Conservation (phyloP, 2,113 vertebrate genomes). For the Caranx melampygus region DNA sequence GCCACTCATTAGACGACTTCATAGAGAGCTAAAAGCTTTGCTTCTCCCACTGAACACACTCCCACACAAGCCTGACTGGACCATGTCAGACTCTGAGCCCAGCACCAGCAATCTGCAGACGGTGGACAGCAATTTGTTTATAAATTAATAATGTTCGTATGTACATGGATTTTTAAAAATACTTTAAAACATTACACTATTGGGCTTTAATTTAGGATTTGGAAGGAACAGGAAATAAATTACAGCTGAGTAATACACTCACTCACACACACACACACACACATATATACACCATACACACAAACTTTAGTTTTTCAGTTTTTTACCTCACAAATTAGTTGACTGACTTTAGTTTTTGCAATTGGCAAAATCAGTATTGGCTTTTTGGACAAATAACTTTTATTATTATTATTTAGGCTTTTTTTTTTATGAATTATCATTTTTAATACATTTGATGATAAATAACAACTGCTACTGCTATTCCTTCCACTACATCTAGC, state of each 20-base stretch:
- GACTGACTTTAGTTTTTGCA: neutral
- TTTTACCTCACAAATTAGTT: neutral
- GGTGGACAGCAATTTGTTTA: neutral
- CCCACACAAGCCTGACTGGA: slow-evolving; percentile 47
- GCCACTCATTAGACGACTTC: slow-evolving; percentile 75
- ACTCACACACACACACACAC: neutral
- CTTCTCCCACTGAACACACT: slow-evolving; percentile 45
- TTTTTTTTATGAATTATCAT: neutral
- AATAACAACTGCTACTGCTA: neutral
- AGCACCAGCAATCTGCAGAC: neutral
- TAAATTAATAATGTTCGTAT: neutral
- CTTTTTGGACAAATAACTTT: neutral
- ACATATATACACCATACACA: neutral
- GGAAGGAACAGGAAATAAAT: neutral
- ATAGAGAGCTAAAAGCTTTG: slow-evolving; percentile 75
- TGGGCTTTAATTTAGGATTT: neutral
- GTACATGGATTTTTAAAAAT: too few species aligned
- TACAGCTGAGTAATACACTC: neutral
- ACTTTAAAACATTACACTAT: too few species aligned
- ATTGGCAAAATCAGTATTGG: neutral
- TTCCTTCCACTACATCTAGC: too few species aligned
- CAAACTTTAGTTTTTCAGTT: neutral
- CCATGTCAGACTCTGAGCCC: slow-evolving; percentile 41
- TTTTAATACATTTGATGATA: neutral
- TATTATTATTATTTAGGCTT: neutral